Evolutionary conservation across 2,888 invertebrate species (phyloP), one percentile per base, ranked within the genome.

Genomic region (Saturnia japonica): DNA sequence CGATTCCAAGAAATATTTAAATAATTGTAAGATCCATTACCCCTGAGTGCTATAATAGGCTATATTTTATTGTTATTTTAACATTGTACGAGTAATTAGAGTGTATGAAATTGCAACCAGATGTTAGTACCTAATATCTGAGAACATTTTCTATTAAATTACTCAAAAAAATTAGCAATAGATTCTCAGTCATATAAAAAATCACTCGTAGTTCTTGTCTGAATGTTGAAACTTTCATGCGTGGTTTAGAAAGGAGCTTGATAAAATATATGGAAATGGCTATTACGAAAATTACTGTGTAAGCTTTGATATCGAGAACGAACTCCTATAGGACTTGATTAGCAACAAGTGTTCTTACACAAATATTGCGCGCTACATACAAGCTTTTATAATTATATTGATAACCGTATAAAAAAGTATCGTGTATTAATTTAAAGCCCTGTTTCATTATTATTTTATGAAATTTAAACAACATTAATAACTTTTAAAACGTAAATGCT

Each of bases 311-410:
- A 47, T 8, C n/a, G 68, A 34, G 3, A 22, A 47, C 47, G 28
- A 69, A 64, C 69, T 69, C 69, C 64, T 69, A 47, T 47, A 34
- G 12, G 22, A n/a, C 25, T 34, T 47, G 40, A 47, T 69, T 69
- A 69, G 69, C 69, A 69, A 69, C 69, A 64, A 69, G 64, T 64
- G 64, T n/a, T 47, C 34, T 64, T 40, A 19, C n/a, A 69, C 47
- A 51, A 47, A 43, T 64, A 34, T 69, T 69, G 69, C 69, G 47
- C 40, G 64, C 47, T 47, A 69, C 16, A 25, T 64, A 69, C 62
- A 19, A 3, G 22, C 40, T 47, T 34, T 34, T 8, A 43, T 43
- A 60, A 34, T n/a, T n/a, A n/a, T n/a, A 34, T 34, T 28, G 34
- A 14, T 25, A 19, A 68, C 14, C 25, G 22, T 25, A 11, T 45